A percentile compares a stretch with the other conserved stretches of the same genome.
Evolutionary conservation across 1,140 invertebrate species (phyloP).

Genomic region (Oscheius sp.): DNA sequence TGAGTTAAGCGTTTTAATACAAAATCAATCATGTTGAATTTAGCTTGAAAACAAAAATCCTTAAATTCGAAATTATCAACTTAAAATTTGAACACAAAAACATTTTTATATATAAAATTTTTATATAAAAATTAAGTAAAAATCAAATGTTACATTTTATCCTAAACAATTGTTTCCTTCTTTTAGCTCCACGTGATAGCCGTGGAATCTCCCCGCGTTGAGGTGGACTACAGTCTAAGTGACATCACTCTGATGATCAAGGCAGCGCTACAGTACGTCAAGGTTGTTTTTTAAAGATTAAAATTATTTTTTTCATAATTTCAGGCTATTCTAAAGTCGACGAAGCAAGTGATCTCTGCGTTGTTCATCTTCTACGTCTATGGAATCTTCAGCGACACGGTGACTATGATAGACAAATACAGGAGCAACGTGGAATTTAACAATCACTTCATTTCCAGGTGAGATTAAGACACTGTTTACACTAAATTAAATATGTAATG

Average conservation of each 20-base stretch:
- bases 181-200: slow-evolving; percentile 9
- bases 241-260: slow-evolving; percentile 15
- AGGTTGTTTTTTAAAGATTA: neutral
- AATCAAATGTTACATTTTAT: no score
- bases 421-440: slow-evolving; percentile 16
- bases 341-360: slow-evolving; percentile 14
- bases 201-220: slow-evolving; percentile 17
- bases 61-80: no score
- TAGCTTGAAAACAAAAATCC: no score
- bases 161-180: no score
- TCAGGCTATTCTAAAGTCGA: neutral
- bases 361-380: slow-evolving; percentile 23
- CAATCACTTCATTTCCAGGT: slow-evolving; percentile 15
- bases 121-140: no score
- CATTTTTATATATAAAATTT: no score
- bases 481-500: no score
- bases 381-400: slow-evolving; percentile 16
- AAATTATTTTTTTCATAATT: neutral
- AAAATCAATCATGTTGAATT: no score
- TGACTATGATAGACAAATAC: slow-evolving; percentile 24
- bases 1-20: no score
- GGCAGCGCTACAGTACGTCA: slow-evolving; percentile 10
- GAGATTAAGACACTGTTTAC: no score
- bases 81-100: no score
- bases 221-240: slow-evolving; percentile 17